Evolutionary conservation across 1,140 invertebrate genomes (phyloP), one percentile per base, ranked within the genome.

Genomic region (Zaprionus camerounensis): DNA sequence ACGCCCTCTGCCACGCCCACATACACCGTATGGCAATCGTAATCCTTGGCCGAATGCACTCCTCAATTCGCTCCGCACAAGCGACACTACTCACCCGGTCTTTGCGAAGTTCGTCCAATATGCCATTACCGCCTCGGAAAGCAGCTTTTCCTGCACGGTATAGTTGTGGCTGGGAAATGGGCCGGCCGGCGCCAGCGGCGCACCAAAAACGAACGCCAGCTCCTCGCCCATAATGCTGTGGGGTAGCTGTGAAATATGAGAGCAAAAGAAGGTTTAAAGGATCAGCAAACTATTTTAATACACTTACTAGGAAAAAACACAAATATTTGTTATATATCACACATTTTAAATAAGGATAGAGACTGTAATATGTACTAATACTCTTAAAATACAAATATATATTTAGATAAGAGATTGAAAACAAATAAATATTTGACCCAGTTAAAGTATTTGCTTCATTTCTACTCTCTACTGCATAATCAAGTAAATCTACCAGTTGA

Each of bases 21-120:
- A 22, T 56, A 28, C 15, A 26, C 28, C 34, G 24, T 64, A 41
- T 71, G 49, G 17, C 72, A 75, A 71, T 64, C 38, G 44, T 46
- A 70, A 88, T 80, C 80, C 78, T 77, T 87, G 67, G 66, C 46
- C 73, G 77, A 87, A 82, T 84, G 79, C 85, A 90, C 78, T 88
- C 87, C 74, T 69, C 68, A 80, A 82, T 87, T 81, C 83, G 77
- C 58, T 71, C 59, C 71, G 34, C 75, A 9, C 26, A 36, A 75
- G 46, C 46, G 13, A n/a, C 53, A 78, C 63, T 76, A 93, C 94
- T 94, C 93, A 96, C 97, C 97, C 97, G 53, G 95, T 96, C 93
- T 97, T 96, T 2, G 96, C 97, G 91, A 98, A 98, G 93, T 98
- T 98, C 36, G 96, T 96, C 96, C 97, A 98, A 93, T 96, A 96